A percentile compares a stretch with the other conserved stretches of the same genome.
Evolutionary conservation across 2,888 invertebrate genomes (phyloP).

Genomic region (Sicus ferrugineus): DNA sequence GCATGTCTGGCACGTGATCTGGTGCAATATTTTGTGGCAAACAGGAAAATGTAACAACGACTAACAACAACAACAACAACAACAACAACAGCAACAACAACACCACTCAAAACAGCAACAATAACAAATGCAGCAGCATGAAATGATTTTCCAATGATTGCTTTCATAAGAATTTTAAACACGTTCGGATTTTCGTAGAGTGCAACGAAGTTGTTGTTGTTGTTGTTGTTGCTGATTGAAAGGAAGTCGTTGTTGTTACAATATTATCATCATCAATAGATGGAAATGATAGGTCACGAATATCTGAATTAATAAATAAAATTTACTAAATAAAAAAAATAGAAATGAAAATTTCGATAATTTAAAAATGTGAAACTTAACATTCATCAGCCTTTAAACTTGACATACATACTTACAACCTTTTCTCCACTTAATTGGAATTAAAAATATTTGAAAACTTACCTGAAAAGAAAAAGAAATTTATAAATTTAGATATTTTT

Average conservation of each 20-base stretch:
- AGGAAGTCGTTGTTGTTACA: background rate
- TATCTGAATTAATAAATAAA: too few relatives aligned
- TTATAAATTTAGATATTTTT: too few relatives aligned
- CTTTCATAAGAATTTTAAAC: constrained; percentile 18
- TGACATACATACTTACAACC: too few relatives aligned
- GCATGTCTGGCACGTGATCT: too few relatives aligned
- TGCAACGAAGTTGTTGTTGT: background rate
- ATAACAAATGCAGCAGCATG: background rate
- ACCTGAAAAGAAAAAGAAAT: too few relatives aligned
- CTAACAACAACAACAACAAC: background rate
- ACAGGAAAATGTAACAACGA: constrained; percentile 4
- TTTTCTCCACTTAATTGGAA: too few relatives aligned
- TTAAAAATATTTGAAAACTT: too few relatives aligned
- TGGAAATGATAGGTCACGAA: too few relatives aligned
- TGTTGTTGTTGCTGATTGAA: background rate
- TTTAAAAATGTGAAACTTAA: too few relatives aligned
- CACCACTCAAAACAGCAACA: constrained; percentile 7
- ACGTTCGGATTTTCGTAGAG: background rate
- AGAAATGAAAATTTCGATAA: too few relatives aligned
- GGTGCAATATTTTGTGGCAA: constrained; percentile 11
- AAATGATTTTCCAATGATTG: constrained; percentile 24
- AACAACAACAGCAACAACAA: constrained; percentile 1
- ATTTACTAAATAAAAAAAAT: too few relatives aligned
- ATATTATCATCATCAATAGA: background rate
- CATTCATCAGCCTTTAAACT: too few relatives aligned